Evolutionary conservation across 2,888 invertebrate genomes (phyloP), one percentile per base, ranked within the genome.

Genomic region (Cenopis cana): DNA sequence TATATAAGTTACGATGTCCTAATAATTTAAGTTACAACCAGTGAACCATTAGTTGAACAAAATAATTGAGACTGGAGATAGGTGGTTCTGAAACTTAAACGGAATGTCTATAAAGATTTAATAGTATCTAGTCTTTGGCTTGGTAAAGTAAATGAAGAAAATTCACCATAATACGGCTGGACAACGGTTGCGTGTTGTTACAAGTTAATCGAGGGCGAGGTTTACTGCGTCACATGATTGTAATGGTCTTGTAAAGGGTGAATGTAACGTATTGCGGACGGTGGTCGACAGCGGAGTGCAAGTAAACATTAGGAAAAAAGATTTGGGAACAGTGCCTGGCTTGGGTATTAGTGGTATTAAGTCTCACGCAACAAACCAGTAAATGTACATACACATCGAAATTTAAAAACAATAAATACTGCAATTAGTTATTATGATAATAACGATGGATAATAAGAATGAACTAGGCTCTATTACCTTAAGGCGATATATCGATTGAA

Each of bases 181-280:
- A 71, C 70, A 71, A 66, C 55, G 67, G 71, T 66, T 67, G 80
- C 82, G 83, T 84, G 85, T 74, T 71, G 76, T 78, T 80, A 82
- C 83, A 81, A 83, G 83, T 85, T 86, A 85, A 86, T 85, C 82
- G 82, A 77, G 81, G 84, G 79, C 81, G 81, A 81, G 81, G 77
- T 86, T 87, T 88, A 86, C 84, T 79, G 81, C 76, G 77, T 79
- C 80, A 83, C 84, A 84, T 85, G 82, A 85, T 87, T 83, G 84
- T 87, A 84, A 86, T 86, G 82, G 85, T 82, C 82, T 82, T 86
- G 84, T 86, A 87, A 86, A 86, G 82, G 85, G 82, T 79, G 81
- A 80, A 79, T 83, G 81, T 83, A 84, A 83, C 83, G 84, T 85
- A 83, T 83, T 82, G 81, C 79, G 79, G 82, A 77, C 74, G 76